A percentile compares a stretch with the other conserved stretches of the same genome.
phyloP scores from a whole-genome alignment of 2,888 invertebrate species.

The Drosophila anceps region DNA sequence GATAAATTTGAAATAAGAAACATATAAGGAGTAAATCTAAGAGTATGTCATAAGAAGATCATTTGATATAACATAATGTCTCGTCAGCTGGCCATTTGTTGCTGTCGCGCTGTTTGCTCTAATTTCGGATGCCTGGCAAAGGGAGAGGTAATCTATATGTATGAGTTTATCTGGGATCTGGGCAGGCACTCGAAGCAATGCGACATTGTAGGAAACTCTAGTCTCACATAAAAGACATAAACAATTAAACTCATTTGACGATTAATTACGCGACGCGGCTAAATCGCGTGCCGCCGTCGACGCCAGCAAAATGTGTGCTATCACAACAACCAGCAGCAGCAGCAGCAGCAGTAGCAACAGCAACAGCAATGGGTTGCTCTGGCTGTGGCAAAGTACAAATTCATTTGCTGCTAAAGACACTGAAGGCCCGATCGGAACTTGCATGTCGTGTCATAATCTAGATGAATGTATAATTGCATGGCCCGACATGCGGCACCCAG shows the following conservation, averaged over 20 bases:
- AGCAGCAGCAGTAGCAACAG: constrained; percentile 10
- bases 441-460: constrained; percentile 84
- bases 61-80: constrained; percentile 15
- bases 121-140: constrained; percentile 22
- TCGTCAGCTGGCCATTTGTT: constrained; percentile 12
- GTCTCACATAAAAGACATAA: constrained; percentile 75
- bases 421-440: constrained; percentile 64
- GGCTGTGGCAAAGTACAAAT: constrained; percentile 73
- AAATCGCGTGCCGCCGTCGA: constrained; percentile 77
- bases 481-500: constrained; percentile 56
- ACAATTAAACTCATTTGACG: constrained; percentile 83
- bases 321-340: constrained; percentile 60
- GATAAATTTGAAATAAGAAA: not conserved
- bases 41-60: not conserved
- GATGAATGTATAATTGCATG: constrained; percentile 84
- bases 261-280: constrained; percentile 81
- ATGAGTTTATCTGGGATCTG: constrained; percentile 45
- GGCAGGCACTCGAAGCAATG: constrained; percentile 58
- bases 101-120: constrained; percentile 23
- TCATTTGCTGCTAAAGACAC: constrained; percentile 77
- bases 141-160: constrained; percentile 10
- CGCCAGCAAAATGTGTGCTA: constrained; percentile 75
- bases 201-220: constrained; percentile 59
- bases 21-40: not conserved
- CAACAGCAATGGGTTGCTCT: constrained; percentile 26